Conservation (phyloP, 1,140 invertebrate genomes). For the Drosophila insularis region DNA sequence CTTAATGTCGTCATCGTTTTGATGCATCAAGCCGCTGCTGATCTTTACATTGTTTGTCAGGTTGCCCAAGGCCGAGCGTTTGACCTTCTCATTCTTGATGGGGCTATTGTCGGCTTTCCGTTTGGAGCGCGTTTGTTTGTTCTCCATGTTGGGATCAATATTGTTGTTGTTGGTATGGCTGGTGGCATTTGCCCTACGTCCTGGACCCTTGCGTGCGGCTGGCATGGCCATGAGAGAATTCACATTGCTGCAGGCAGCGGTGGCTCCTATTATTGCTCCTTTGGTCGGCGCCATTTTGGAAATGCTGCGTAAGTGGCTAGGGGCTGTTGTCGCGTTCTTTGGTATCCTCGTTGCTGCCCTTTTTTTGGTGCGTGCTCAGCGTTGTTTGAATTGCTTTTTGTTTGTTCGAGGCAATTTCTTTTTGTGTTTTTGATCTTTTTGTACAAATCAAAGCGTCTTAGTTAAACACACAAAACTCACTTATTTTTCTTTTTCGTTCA, state of each 20-base stretch:
- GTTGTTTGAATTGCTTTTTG: constrained; percentile 8
- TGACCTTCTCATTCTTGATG: constrained; percentile 82
- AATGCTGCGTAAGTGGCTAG: constrained; percentile 21
- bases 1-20: constrained; percentile 46
- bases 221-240: constrained; percentile 50
- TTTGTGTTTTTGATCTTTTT: constrained; percentile 30
- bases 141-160: constrained; percentile 66
- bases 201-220: constrained; percentile 77
- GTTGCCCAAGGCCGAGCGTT: constrained; percentile 86
- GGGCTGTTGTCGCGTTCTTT: constrained; percentile 25
- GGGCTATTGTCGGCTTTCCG: constrained; percentile 81
- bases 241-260: constrained; percentile 46
- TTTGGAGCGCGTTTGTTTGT: constrained; percentile 72
- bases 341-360: constrained; percentile 15
- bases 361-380: constrained; percentile 1
- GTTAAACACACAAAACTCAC: constrained; percentile 37
- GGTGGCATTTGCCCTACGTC: constrained; percentile 68
- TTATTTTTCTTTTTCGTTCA: constrained; percentile 32
- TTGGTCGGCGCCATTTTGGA: constrained; percentile 81
- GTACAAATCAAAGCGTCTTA: constrained; percentile 21
- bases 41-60: constrained; percentile 85
- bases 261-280: constrained; percentile 55
- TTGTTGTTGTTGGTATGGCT: constrained; percentile 28
- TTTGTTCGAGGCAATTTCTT: constrained; percentile 15
- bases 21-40: constrained; percentile 6